phyloP scores from a whole-genome alignment of 2,888 invertebrate genomes.

The Mythimna ferrago region DNA sequence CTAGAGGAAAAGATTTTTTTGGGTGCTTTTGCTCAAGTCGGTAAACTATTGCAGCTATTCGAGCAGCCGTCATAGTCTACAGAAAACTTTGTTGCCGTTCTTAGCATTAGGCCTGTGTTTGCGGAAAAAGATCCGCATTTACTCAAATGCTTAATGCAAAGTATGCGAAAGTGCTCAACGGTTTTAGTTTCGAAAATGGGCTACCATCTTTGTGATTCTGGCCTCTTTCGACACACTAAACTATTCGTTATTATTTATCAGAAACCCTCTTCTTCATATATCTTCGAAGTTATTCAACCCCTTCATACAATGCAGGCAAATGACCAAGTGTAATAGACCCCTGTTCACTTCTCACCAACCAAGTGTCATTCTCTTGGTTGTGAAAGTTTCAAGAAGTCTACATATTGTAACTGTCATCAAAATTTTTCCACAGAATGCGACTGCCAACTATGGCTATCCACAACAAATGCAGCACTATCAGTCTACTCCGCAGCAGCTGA shows the following conservation, averaged over 20 bases:
- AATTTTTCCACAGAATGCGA: slow-evolving; percentile 60
- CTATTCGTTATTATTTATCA: not conserved
- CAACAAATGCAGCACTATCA: slow-evolving; percentile 48
- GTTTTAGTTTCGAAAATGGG: slow-evolving; percentile 30
- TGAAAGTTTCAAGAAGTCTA: slow-evolving; percentile 3
- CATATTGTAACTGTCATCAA: slow-evolving; percentile 46
- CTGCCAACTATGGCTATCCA: slow-evolving; percentile 54
- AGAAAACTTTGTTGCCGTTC: not conserved
- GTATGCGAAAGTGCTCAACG: slow-evolving; percentile 7
- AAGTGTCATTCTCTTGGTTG: slow-evolving; percentile 23
- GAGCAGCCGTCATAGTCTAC: not conserved
- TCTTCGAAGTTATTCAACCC: slow-evolving; percentile 7
- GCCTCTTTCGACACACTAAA: slow-evolving; percentile 13
- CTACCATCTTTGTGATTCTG: slow-evolving; percentile 1
- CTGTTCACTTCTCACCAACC: slow-evolving; percentile 15
- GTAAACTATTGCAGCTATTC: not conserved
- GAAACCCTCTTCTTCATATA: not conserved
- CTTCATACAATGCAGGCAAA: not conserved
- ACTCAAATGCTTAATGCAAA: not conserved
- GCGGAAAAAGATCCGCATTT: not conserved
- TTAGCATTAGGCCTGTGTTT: not conserved
- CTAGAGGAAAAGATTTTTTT: not conserved
- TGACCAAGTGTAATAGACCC: slow-evolving; percentile 35
- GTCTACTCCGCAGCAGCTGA: slow-evolving; percentile 32
- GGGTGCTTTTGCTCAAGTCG: not conserved